Percentiles rank a stretch among this genome's conserved stretches.
phyloP scores from a whole-genome alignment of 2,888 invertebrate genomes.

The Acanthacorydalis orientalis region DNA sequence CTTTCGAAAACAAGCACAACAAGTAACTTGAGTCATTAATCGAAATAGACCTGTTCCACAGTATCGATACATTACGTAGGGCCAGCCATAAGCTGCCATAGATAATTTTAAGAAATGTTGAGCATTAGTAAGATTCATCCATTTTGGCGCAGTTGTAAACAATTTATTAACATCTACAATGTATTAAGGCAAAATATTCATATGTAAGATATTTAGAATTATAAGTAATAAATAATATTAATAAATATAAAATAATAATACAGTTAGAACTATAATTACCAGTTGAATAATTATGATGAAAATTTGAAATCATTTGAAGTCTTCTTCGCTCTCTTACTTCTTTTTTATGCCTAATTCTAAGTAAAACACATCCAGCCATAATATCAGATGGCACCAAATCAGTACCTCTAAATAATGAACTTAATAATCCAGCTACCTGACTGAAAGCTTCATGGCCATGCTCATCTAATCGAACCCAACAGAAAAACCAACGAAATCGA shows the following conservation, averaged over 20 bases:
- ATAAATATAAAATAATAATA: neutral
- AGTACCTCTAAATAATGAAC: constrained; percentile 64
- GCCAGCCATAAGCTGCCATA: constrained; percentile 78
- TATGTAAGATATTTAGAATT: no score
- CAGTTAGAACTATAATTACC: constrained; percentile 25
- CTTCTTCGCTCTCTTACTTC: constrained; percentile 54
- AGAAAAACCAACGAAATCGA: constrained; percentile 58
- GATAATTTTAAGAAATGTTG: constrained; percentile 64
- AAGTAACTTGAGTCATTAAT: constrained; percentile 47
- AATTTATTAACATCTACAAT: constrained; percentile 32
- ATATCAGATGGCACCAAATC: constrained; percentile 81
- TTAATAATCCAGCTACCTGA: constrained; percentile 63
- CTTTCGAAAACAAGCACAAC: constrained; percentile 48
- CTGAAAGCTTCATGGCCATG: constrained; percentile 63
- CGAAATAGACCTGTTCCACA: constrained; percentile 60
- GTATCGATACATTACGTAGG: constrained; percentile 63
- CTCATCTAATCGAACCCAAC: constrained; percentile 54
- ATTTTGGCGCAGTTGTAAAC: constrained; percentile 48
- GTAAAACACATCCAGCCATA: constrained; percentile 71
- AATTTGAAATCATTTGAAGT: constrained; percentile 42
- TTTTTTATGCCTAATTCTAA: constrained; percentile 57
- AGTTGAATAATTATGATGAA: constrained; percentile 47
- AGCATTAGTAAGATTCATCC: constrained; percentile 69
- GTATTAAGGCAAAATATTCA: neutral
- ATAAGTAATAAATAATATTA: neutral